phyloP scores from a whole-genome alignment of 2,888 invertebrate species.

The Embidobia sp. region DNA sequence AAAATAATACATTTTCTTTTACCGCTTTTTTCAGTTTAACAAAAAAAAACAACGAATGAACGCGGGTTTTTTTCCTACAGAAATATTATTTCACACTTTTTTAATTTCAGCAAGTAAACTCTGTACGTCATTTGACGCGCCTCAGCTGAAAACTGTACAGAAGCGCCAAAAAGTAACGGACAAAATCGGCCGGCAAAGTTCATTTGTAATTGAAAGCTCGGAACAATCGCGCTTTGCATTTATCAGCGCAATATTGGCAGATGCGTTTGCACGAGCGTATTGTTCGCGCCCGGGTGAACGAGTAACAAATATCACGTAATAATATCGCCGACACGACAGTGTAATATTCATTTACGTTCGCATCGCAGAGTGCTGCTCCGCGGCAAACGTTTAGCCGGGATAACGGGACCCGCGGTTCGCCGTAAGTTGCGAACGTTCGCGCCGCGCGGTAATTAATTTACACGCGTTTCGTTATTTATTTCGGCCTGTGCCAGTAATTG shows the following conservation, averaged over 20 bases:
- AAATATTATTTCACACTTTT: too few species aligned
- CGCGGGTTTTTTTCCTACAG: too few species aligned
- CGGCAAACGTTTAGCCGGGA: conserved; percentile 5
- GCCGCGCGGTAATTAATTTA: conserved; percentile 48
- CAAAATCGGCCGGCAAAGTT: background rate
- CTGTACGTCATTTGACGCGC: too few species aligned
- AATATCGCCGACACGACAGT: too few species aligned
- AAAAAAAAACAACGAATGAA: too few species aligned
- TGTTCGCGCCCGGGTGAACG: conserved; percentile 4
- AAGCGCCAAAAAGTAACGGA: background rate
- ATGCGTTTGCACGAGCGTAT: background rate
- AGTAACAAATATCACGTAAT: conserved; percentile 6
- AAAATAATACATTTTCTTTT: too few species aligned
- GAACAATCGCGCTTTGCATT: background rate
- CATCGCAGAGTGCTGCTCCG: conserved; percentile 1
- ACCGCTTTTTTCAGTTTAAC: too few species aligned
- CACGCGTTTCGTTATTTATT: conserved; percentile 34
- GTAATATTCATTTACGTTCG: conserved; percentile 32
- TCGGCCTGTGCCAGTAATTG: conserved; percentile 13
- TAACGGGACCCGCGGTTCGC: conserved; percentile 14
- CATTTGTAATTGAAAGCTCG: conserved; percentile 9
- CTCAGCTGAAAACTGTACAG: too few species aligned
- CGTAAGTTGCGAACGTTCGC: conserved; percentile 24
- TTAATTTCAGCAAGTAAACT: too few species aligned
- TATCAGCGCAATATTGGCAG: conserved; percentile 5